phyloP scores from a whole-genome alignment of 2,113 vertebrate genomes.

The Henicopernis longicauda region DNA sequence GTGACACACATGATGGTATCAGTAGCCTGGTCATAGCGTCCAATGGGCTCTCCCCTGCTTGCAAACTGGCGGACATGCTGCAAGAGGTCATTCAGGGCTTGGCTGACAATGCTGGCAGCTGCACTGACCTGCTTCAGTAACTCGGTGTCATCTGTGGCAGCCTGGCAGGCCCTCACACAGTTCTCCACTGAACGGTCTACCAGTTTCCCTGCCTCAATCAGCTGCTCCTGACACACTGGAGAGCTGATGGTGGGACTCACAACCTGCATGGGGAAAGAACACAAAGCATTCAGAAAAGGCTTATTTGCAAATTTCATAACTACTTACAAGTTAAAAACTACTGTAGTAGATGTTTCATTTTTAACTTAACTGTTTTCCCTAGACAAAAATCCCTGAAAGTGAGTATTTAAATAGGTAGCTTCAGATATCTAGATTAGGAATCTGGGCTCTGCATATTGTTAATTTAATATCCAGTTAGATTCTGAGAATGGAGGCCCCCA shows the following conservation, averaged over 20 bases:
- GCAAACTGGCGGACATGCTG: conserved; percentile 96
- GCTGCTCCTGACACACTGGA: conserved; percentile 96
- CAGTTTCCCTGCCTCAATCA: conserved; percentile 93
- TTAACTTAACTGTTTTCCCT: not conserved
- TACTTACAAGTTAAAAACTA: not conserved
- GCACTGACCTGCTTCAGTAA: conserved; percentile 91
- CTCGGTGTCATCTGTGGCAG: conserved; percentile 85
- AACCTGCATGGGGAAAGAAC: conserved; percentile 70
- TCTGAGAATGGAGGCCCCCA: not conserved
- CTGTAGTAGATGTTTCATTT: not conserved
- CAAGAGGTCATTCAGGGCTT: conserved; percentile 91
- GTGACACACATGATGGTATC: conserved; percentile 99
- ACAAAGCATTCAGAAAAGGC: not conserved
- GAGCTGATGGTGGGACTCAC: conserved; percentile 98
- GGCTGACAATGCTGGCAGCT: conserved; percentile 89
- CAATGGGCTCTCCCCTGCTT: conserved; percentile 93
- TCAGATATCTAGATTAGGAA: not conserved
- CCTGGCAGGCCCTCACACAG: conserved; percentile 91
- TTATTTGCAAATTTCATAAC: not conserved
- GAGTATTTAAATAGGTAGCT: not conserved
- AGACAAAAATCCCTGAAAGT: not conserved
- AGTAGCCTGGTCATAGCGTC: conserved; percentile 97
- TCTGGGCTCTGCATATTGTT: not conserved
- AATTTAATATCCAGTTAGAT: not conserved
- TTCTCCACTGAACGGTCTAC: conserved; percentile 96